A percentile compares a stretch with the other conserved stretches of the same genome.
Evolutionary conservation across 2,888 invertebrate genomes (phyloP).

Genomic region (Parascotia fuliginaria): DNA sequence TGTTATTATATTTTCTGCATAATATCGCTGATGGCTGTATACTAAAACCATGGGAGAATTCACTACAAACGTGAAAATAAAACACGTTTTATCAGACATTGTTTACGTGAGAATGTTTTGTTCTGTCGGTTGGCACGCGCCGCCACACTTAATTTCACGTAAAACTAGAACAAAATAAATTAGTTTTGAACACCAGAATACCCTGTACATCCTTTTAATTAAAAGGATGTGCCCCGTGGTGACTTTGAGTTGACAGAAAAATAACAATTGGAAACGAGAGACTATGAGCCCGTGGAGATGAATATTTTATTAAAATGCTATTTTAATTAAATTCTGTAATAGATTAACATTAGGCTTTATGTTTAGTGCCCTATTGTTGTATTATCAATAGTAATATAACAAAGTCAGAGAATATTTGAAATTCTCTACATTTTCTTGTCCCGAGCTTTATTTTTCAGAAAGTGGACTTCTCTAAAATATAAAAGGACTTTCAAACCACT

Average conservation of each 20-base stretch:
- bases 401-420: neutral
- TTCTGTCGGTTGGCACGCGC: constrained; percentile 12
- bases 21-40: constrained; percentile 22
- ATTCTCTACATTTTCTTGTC: neutral
- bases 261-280: constrained; percentile 28
- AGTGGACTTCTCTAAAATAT: neutral
- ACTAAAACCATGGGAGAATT: constrained; percentile 28
- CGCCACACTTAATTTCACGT: constrained; percentile 32
- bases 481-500: constrained; percentile 7
- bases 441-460: neutral
- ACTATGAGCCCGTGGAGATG: constrained; percentile 1
- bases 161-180: constrained; percentile 47
- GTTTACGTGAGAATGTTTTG: constrained; percentile 32
- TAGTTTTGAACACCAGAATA: constrained; percentile 33
- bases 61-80: constrained; percentile 34
- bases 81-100: constrained; percentile 23
- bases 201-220: constrained; percentile 42
- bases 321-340: neutral
- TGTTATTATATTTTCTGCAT: constrained; percentile 26
- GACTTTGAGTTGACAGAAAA: constrained; percentile 34
- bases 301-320: constrained; percentile 2
- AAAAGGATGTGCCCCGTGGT: constrained; percentile 40
- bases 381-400: neutral
- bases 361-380: too few species aligned
- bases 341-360: too few species aligned